Base-by-base conservation (phyloP, 2,113 vertebrate species). In the Perca fluviatilis region DNA sequence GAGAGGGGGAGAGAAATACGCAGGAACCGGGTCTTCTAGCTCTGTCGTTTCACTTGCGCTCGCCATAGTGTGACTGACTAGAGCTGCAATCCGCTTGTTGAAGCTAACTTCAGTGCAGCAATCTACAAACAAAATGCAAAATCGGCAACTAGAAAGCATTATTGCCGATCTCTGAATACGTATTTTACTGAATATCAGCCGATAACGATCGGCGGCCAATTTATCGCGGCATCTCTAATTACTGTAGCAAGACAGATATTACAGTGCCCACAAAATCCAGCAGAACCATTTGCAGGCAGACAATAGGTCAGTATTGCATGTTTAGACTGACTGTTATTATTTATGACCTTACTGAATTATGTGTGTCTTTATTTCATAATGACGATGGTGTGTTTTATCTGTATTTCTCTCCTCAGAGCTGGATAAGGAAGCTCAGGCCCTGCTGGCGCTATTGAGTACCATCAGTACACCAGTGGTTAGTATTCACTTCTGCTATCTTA, bases 381-480 rank as follows among this genome's bases (percentile, higher is more conserved):
- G 2, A 33, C 3, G 0, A 6, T 43, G 16, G 2, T 57, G 15
- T 46, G 50, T 51, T 36, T 25, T 40, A 11, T 16, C 2, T 19
- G 9, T 23, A 12, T 91, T 72, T 84, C 14, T 85, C 49, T 75
- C 62, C 74, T 60, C 77, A 99, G 97, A 98, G 93, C 96, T 98
- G 88, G 96, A 98, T 91, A 96, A 97, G 93, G 97, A 97, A 90
- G 96, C 96, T 50, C 96, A 95, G 95, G 96, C 95, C 88, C 90
- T 98, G 81, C 96, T 97, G 90, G 95, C 95, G 36, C 90, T 96
- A 80, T 91, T 99, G 86, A 97, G 97, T 76, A 96, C 92, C 88
- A 95, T 98, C 93, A 89, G 84, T 91, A 97, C 97, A 91, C 97
- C 98, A 74, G 90, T 89, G 96, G 98, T 99, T 92, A 96, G 98